A percentile compares a stretch with the other conserved stretches of the same genome.
Evolutionary conservation across 2,797 vertebrate genomes (phyloP).

Genomic region (Acridotheres tristis): DNA sequence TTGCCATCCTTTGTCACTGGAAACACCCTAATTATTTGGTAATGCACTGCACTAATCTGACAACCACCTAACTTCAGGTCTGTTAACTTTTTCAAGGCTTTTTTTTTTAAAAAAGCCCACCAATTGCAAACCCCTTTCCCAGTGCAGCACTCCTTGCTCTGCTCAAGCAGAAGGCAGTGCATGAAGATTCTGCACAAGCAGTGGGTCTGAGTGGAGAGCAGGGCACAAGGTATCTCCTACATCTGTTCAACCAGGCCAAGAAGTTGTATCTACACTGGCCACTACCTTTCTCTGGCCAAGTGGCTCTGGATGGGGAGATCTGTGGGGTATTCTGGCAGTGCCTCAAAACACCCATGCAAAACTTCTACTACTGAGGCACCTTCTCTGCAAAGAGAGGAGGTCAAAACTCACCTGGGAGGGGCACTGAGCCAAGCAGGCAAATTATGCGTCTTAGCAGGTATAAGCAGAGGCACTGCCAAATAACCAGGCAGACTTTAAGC

Average conservation of each 20-base stretch:
- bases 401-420: not conserved
- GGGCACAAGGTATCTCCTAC: accelerated
- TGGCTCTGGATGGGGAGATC: not conserved
- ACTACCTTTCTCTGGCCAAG: not conserved
- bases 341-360: not conserved
- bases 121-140: not conserved
- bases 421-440: not conserved
- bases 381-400: not conserved
- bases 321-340: not conserved
- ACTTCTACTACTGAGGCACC: not conserved
- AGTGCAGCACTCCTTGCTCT: not conserved
- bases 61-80: not conserved
- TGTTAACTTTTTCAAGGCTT: not conserved
- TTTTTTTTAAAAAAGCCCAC: not conserved
- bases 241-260: not conserved
- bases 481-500: not conserved
- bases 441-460: not conserved
- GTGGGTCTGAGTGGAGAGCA: not conserved
- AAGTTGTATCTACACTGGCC: not conserved
- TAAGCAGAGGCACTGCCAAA: not conserved
- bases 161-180: not conserved
- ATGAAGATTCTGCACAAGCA: not conserved
- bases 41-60: not conserved
- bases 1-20: not conserved
- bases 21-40: conserved; percentile 11